Conservation (phyloP, 2,113 vertebrate genomes). For the Muscicapa adusta region DNA sequence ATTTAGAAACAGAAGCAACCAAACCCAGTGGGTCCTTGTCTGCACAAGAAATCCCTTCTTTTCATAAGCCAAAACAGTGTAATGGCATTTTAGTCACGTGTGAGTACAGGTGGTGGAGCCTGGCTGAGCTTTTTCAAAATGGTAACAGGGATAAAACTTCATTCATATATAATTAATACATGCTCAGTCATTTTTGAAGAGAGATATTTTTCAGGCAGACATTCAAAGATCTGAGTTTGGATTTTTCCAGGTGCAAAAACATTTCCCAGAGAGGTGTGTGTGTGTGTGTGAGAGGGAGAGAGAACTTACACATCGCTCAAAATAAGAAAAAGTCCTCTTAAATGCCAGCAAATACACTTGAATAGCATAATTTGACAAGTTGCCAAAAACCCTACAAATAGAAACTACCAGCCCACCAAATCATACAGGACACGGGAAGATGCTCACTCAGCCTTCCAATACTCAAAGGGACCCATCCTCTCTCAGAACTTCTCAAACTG, state of each 20-base stretch:
- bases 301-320: neutral
- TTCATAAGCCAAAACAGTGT: neutral
- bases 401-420: neutral
- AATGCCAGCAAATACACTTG: neutral
- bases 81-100: neutral
- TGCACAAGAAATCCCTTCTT: neutral
- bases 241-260: neutral
- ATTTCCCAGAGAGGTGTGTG: neutral
- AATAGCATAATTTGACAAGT: neutral
- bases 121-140: conserved; percentile 1
- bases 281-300: neutral
- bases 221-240: conserved; percentile 8
- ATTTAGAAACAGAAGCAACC: neutral
- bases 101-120: neutral
- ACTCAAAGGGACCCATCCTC: accelerated
- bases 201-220: conserved; percentile 16
- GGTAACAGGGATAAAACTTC: conserved; percentile 23
- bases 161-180: conserved; percentile 42
- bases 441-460: neutral
- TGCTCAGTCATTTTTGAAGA: neutral
- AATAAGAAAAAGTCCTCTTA: neutral
- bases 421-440: neutral
- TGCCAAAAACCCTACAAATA: neutral
- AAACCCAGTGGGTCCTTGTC: neutral
- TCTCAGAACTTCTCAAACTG: neutral